Percentiles rank a stretch among this genome's conserved stretches.
phyloP scores from a whole-genome alignment of 2,888 invertebrate genomes.

The Catocala fraxini region DNA sequence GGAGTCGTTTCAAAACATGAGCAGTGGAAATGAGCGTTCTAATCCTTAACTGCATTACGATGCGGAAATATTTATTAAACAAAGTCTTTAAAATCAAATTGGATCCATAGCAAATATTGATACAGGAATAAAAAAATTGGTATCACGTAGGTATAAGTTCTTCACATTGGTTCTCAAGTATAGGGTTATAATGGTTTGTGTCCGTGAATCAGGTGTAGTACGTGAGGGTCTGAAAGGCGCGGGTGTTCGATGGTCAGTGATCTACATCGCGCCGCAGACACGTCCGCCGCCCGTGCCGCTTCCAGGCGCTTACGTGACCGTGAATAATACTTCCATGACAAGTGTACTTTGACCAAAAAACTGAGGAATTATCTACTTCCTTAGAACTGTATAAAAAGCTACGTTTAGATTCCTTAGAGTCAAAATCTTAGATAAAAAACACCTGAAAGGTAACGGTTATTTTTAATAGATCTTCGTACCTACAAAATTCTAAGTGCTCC shows the following conservation, averaged over 20 bases:
- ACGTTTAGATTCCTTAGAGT: slow-evolving; percentile 31
- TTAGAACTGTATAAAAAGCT: slow-evolving; percentile 27
- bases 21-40: slow-evolving; percentile 25
- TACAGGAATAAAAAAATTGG: slow-evolving; percentile 1
- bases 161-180: slow-evolving; percentile 9
- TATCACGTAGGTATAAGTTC: background rate
- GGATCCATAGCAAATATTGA: slow-evolving; percentile 12
- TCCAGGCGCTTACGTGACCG: slow-evolving; percentile 57
- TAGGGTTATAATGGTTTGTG: slow-evolving; percentile 17
- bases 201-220: slow-evolving; percentile 26
- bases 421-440: slow-evolving; percentile 17
- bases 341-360: slow-evolving; percentile 29
- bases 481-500: slow-evolving; percentile 6
- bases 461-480: slow-evolving; percentile 7
- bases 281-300: slow-evolving; percentile 45
- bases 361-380: slow-evolving; percentile 32
- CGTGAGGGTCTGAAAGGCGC: slow-evolving; percentile 44
- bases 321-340: slow-evolving; percentile 41
- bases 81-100: slow-evolving; percentile 22
- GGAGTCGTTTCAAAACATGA: slow-evolving; percentile 40
- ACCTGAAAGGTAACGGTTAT: slow-evolving; percentile 24
- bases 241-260: slow-evolving; percentile 41
- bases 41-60: slow-evolving; percentile 25
- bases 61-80: slow-evolving; percentile 21
- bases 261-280: slow-evolving; percentile 35